Percentiles rank a stretch among this genome's conserved stretches.
These are phyloP conservation scores for Lordiphosa fenestrarum DNA, from an alignment of 2,888 invertebrate genomes.

Conservation along the genomic window DNA sequence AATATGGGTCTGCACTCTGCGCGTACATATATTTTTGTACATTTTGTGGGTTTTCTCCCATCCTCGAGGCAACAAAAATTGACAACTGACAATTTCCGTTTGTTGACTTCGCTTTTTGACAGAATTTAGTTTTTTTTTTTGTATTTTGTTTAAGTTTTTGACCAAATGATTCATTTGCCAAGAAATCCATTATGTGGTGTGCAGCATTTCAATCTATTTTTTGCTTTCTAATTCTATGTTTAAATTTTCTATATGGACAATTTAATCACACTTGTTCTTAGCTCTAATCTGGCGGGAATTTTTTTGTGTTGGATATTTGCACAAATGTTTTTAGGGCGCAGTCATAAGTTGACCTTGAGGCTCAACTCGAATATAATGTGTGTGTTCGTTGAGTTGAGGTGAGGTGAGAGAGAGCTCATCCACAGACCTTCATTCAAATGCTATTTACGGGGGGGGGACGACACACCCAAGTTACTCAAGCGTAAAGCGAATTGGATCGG, in stretches of 20 bases:
- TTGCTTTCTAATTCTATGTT: conserved; percentile 4
- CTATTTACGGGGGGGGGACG: conserved; percentile 27
- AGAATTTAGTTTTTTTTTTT: conserved; percentile 11
- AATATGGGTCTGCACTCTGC: conserved; percentile 48
- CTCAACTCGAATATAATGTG: conserved; percentile 2
- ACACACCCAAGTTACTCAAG: conserved; percentile 47
- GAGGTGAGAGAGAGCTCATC: conserved; percentile 25
- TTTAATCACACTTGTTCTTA: conserved; percentile 58
- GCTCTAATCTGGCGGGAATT: conserved; percentile 25
- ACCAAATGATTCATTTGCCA: conserved; percentile 41
- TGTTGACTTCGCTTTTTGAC: conserved; percentile 40
- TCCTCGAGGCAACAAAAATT: conserved; percentile 38
- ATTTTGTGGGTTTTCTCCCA: conserved; percentile 2
- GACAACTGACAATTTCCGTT: conserved; percentile 72
- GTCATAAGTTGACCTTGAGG: conserved; percentile 25
- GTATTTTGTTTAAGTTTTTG: no score
- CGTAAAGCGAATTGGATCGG: conserved; percentile 56
- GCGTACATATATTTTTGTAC: conserved; percentile 11
- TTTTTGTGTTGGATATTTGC: conserved; percentile 42
- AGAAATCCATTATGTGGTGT: conserved; percentile 58
- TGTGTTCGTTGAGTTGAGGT: conserved; percentile 8
- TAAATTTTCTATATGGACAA: conserved; percentile 21
- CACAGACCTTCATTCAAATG: conserved; percentile 21
- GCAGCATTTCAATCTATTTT: not conserved
- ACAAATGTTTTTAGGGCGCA: conserved; percentile 42